Evolutionary conservation across 2,888 invertebrate genomes (phyloP).

Genomic region (Ctenicera cuprea): DNA sequence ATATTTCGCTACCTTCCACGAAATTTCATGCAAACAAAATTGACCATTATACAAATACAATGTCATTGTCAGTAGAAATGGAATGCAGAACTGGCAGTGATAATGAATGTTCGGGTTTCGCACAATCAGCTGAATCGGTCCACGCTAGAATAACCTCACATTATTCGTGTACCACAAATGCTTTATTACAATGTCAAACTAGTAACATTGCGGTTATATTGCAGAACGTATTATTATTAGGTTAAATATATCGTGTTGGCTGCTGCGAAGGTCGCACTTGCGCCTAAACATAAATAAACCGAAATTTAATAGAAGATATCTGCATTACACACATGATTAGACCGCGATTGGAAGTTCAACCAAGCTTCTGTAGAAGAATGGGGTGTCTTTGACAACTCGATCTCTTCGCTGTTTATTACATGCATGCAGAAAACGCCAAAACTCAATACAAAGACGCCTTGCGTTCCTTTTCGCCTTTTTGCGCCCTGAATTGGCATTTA

Average conservation of each 20-base stretch:
- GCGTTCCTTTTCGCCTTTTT: constrained; percentile 14
- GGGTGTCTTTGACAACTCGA: constrained; percentile 61
- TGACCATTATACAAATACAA: constrained; percentile 50
- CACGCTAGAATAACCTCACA: constrained; percentile 61
- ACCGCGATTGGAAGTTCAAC: constrained; percentile 58
- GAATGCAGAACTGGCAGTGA: constrained; percentile 57
- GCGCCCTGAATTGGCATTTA: constrained; percentile 23
- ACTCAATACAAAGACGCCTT: constrained; percentile 45
- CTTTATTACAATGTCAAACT: constrained; percentile 61
- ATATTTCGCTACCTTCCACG: constrained; percentile 12
- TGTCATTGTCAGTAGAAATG: constrained; percentile 59
- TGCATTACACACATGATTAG: constrained; percentile 61
- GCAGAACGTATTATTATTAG: constrained; percentile 44
- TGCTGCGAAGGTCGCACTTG: constrained; percentile 11
- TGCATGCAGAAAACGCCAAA: constrained; percentile 50
- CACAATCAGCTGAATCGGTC: constrained; percentile 62
- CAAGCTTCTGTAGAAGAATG: constrained; percentile 56
- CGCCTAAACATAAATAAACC: constrained; percentile 34
- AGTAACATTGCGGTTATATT: constrained; percentile 51
- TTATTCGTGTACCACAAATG: constrained; percentile 61
- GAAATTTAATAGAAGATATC: constrained; percentile 47
- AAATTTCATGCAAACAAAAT: constrained; percentile 19
- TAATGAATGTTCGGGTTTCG: constrained; percentile 61
- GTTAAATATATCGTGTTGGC: constrained; percentile 25
- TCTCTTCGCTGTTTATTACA: constrained; percentile 54